Percentiles rank a stretch among this genome's conserved stretches.
These are phyloP conservation scores for Pteria penguin DNA, from an alignment of 2,888 invertebrate species.

Conservation along the genomic window DNA sequence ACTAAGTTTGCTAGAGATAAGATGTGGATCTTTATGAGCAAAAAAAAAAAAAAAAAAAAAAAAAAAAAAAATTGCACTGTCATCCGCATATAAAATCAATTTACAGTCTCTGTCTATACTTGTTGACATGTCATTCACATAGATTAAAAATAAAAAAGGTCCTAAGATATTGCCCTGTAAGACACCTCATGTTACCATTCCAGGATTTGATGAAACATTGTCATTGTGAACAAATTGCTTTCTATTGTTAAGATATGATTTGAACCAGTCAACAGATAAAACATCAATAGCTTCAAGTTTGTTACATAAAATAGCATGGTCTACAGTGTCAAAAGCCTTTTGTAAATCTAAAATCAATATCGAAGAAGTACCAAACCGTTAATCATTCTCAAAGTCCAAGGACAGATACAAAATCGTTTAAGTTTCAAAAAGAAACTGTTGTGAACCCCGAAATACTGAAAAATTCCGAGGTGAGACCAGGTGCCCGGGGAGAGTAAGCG, in stretches of 20 bases:
- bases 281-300: slow-evolving; percentile 35
- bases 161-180: slow-evolving; percentile 7
- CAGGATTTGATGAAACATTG: neutral
- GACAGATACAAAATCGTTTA: no score
- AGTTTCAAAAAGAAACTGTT: no score
- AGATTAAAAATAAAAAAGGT: neutral
- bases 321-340: slow-evolving; percentile 39
- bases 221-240: slow-evolving; percentile 15
- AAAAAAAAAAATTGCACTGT: slow-evolving; percentile 4
- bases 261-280: slow-evolving; percentile 28
- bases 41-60: no score
- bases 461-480: no score
- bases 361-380: no score
- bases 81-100: slow-evolving; percentile 17
- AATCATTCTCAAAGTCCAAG: no score
- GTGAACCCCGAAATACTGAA: no score
- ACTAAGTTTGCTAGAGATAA: neutral
- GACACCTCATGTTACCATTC: slow-evolving; percentile 4
- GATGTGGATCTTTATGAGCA: neutral
- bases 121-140: slow-evolving; percentile 12
- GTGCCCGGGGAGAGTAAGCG: no score
- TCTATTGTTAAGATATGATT: slow-evolving; percentile 32
- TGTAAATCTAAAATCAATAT: slow-evolving; percentile 40
- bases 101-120: slow-evolving; percentile 13
- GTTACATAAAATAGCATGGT: slow-evolving; percentile 31